Evolutionary conservation across 2,888 invertebrate genomes (phyloP), one percentile per base, ranked within the genome.

Genomic region (Fragum fragum): DNA sequence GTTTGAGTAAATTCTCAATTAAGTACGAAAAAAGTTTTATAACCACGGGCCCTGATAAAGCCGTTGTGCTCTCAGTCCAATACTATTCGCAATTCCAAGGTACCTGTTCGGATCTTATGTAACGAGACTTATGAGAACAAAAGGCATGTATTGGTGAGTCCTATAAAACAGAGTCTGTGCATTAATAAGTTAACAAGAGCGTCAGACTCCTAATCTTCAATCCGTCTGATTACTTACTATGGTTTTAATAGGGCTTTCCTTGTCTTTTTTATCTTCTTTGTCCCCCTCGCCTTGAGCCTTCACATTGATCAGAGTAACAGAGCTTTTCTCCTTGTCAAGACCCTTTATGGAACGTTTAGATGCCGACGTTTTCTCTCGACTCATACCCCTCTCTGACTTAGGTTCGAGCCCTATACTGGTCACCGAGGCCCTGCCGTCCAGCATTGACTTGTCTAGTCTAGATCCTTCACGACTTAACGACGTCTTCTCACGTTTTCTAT

Each of bases 391-490:
- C 39, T 68, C 39, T 53, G 66, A 42, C 21, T 66, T 66, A 1
- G 39, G 66, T 66, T 66, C 66, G 66, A 73, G 28, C 9, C 73
- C 73, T 1, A 73, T 61, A 21, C 73, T 73, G 18, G 59, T 59
- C 23, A 73, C 42, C 14, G 73, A 59, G 11, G 42, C 59, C 7
- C 59, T 21, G 2, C 73, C 59, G 18, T 61, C 59, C 11, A 73
- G 2, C 42, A 61, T 26, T 14, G 59, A 59, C 39, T 73, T 73
- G 28, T 61, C 28, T 7, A 73, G 42, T 26, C n/a, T 29, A 0
- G 72, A 23, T 18, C 72, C 72, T 55, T 72, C 55, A 7, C 61
- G 39, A 18, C 59, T 42, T 23, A 73, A 61, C 5, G 61, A 26
- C 0, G 63, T 63, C 47, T 28, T 63, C 9, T 73, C 52, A 18